Conservation (phyloP, 2,113 vertebrate genomes). For the Leptobrachium ailaonicum region DNA sequence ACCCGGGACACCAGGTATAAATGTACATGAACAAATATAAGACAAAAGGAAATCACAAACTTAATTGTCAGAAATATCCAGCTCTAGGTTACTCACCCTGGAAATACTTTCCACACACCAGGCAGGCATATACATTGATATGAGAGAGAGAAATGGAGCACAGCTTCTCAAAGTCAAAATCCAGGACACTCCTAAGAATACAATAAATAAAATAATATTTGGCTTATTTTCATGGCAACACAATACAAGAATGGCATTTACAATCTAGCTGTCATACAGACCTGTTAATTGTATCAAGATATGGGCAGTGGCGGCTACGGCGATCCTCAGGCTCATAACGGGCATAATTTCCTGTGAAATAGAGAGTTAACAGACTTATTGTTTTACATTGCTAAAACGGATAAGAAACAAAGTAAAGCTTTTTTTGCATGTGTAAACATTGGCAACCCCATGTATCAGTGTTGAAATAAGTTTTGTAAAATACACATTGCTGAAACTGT, state of each 20-base stretch:
- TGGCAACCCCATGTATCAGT: too few species aligned
- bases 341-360: slow-evolving; percentile 56
- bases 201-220: not conserved
- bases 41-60: too few species aligned
- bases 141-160: slow-evolving; percentile 95
- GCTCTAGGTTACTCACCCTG: slow-evolving; percentile 73
- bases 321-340: slow-evolving; percentile 76
- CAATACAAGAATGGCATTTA: not conserved
- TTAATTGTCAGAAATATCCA: too few species aligned
- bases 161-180: slow-evolving; percentile 96
- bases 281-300: slow-evolving; percentile 96
- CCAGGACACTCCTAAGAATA: slow-evolving; percentile 83
- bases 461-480: too few species aligned
- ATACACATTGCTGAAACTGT: too few species aligned
- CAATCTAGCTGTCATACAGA: slow-evolving; percentile 36
- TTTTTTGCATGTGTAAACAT: too few species aligned
- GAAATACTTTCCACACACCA: slow-evolving; percentile 96
- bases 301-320: slow-evolving; percentile 91
- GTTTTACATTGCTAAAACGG: too few species aligned
- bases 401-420: too few species aligned
- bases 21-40: too few species aligned
- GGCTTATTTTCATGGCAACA: not conserved
- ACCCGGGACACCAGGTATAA: too few species aligned
- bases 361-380: not conserved
- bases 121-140: slow-evolving; percentile 93